Base-by-base conservation (phyloP, 2,888 invertebrate genomes). In the Sylvicola cinctus region DNA sequence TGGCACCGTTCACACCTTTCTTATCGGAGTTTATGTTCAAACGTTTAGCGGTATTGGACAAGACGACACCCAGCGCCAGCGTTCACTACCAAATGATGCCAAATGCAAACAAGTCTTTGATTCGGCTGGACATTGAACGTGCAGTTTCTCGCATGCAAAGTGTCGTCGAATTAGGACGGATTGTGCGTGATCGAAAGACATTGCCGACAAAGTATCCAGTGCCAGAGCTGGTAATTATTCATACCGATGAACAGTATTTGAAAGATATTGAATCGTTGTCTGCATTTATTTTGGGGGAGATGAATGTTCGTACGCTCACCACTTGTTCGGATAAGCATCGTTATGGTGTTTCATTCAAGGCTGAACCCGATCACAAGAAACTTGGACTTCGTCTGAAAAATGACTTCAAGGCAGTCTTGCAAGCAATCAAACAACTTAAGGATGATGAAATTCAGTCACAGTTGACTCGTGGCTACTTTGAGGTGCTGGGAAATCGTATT, bases 1-100 rank as follows among this genome's bases (percentile, higher is more conserved):
- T 98, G 84, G 85, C 96, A 2, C 93, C 98, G 0, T 96, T 96
- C 55, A 90, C 93, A 1, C 98, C 98, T 0, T 99, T 87, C 59
- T 64, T 98, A 35, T 80, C 90, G 1, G 98, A 98, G 57, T 70
- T 78, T 39, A 90, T 98, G 74, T 98, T 87, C 58, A 85, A 88
- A 55, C 78, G 81, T 37, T 57, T 98, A 41, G 70, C 74, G 27
- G 65, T 73, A 43, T 61, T 87, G 23, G 57, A 78, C 14, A 54
- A 62, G 4, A 57, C 47, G 27, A 13, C 4, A n/a, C 28, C 28
- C 4, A 58, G 63, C 17, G 77, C 73, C 31, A 91, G 91, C 49
- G 77, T 98, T 1, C 98, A 98, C 53, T 96, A 78, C 51, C 70
- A 85, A 46, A 77, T 85, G 78, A 66, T 93, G 41, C 91, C 96